Evolutionary conservation across 2,888 invertebrate genomes (phyloP).

Genomic region (Acrobeloides nanus): DNA sequence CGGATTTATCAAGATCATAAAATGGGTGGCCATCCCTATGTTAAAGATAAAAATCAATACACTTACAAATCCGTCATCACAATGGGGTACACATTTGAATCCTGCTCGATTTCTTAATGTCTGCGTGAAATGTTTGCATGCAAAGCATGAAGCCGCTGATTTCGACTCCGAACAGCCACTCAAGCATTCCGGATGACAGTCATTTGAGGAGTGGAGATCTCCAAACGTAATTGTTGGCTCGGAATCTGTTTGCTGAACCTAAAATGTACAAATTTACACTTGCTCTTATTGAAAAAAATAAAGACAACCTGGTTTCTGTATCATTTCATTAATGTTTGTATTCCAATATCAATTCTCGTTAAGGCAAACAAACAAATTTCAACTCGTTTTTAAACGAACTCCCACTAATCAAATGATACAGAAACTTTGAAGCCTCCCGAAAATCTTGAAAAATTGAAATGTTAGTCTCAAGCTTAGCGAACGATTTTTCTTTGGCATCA

Average conservation of each 20-base stretch:
- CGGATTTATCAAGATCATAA: too few relatives aligned
- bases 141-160: constrained; percentile 46
- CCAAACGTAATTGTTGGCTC: constrained; percentile 24
- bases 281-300: too few relatives aligned
- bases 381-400: neutral
- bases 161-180: constrained; percentile 40
- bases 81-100: constrained; percentile 49
- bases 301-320: too few relatives aligned
- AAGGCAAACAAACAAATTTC: neutral
- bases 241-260: constrained; percentile 2
- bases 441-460: too few relatives aligned
- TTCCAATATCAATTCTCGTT: neutral
- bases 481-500: too few relatives aligned
- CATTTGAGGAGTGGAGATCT: constrained; percentile 41
- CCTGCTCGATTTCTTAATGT: constrained; percentile 47
- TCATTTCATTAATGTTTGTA: constrained; percentile 1
- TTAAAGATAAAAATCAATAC: too few relatives aligned
- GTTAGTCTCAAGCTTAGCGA: too few relatives aligned
- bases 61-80: constrained; percentile 50
- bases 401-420: too few relatives aligned
- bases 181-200: constrained; percentile 46
- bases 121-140: constrained; percentile 46
- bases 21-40: too few relatives aligned
- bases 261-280: too few relatives aligned
- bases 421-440: too few relatives aligned